Conservation (phyloP, 2,797 vertebrate species). For the Oreortyx pictus region DNA sequence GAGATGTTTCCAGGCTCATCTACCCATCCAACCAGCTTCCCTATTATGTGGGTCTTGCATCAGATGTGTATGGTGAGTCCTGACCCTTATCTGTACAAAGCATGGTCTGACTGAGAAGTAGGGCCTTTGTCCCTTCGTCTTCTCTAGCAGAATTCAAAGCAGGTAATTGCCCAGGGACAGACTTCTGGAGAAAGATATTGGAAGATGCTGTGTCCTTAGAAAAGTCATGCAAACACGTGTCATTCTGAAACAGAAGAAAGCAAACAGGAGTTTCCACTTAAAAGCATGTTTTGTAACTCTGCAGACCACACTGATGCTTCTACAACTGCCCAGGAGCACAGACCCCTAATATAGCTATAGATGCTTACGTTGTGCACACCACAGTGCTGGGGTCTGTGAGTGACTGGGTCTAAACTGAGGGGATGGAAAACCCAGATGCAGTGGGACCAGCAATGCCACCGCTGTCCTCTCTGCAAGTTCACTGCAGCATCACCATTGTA, state of each 20-base stretch:
- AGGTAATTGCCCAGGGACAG: not conserved
- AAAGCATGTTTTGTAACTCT: not conserved
- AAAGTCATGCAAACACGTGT: not conserved
- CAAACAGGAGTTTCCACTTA: not conserved
- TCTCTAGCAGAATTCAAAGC: not conserved
- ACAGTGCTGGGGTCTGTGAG: not conserved
- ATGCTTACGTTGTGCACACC: not conserved
- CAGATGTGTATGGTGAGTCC: not conserved
- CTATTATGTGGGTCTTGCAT: not conserved
- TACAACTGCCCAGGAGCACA: not conserved
- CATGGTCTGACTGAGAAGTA: not conserved
- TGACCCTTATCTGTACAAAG: not conserved
- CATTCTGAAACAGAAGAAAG: not conserved
- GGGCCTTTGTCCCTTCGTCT: not conserved
- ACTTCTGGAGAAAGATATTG: not conserved
- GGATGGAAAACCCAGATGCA: not conserved
- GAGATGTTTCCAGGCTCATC: not conserved
- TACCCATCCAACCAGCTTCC: not conserved
- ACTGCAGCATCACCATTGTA: not conserved
- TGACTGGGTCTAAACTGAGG: not conserved
- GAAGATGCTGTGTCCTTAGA: not conserved
- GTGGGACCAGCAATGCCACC: not conserved
- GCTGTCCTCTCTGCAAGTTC: not conserved
- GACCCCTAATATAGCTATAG: fast-evolving
- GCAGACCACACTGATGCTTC: not conserved